Evolutionary conservation across 2,888 invertebrate genomes (phyloP).

Genomic region (Drosophila mettleri): DNA sequence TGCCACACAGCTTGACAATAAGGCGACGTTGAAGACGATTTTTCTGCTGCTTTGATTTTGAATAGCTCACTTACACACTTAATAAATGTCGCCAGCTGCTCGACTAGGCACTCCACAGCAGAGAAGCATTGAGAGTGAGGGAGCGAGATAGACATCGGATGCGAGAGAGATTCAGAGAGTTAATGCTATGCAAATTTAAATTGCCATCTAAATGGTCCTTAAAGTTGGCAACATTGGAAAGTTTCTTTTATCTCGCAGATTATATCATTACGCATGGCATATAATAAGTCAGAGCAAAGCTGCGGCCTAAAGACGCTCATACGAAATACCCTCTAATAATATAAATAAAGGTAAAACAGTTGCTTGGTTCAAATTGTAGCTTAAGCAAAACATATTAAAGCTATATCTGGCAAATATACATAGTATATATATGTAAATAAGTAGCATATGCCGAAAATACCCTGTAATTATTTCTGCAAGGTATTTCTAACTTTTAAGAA

Average conservation of each 20-base stretch:
- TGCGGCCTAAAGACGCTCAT: neutral
- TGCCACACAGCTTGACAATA: slow-evolving; percentile 52
- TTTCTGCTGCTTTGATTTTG: slow-evolving; percentile 75
- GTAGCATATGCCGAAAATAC: neutral
- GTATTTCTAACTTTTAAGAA: too few species aligned
- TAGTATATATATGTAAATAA: neutral
- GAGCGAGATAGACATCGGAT: neutral
- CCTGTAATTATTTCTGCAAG: neutral
- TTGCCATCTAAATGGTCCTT: slow-evolving; percentile 33
- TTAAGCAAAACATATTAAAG: neutral
- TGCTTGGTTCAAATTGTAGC: neutral
- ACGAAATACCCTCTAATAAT: slow-evolving; percentile 12
- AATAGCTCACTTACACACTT: slow-evolving; percentile 71
- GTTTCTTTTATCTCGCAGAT: slow-evolving; percentile 59
- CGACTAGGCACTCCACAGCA: neutral
- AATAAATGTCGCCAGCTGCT: slow-evolving; percentile 61
- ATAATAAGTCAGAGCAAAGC: slow-evolving; percentile 48
- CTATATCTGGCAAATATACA: neutral
- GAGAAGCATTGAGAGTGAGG: neutral
- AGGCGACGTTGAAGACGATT: slow-evolving; percentile 39
- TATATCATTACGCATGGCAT: slow-evolving; percentile 58
- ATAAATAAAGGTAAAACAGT: too few species aligned
- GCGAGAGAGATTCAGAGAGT: neutral
- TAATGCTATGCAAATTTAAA: slow-evolving; percentile 73
- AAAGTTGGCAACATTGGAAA: slow-evolving; percentile 23